Evolutionary conservation across 2,888 invertebrate genomes (phyloP).

Genomic region (Pemphredon lugubris): DNA sequence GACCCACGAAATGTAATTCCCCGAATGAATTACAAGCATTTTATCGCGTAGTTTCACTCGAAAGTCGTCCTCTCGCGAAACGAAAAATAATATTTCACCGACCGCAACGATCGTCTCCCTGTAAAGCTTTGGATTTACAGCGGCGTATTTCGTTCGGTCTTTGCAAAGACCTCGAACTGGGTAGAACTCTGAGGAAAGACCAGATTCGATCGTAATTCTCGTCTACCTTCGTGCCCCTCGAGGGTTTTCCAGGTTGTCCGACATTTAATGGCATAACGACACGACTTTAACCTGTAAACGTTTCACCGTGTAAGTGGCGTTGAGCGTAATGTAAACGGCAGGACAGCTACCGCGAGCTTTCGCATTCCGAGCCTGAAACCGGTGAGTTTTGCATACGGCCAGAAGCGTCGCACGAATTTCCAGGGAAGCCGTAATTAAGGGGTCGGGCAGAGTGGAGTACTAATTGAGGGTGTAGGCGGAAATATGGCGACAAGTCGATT

Average conservation of each 20-base stretch:
- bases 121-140: constrained; percentile 47
- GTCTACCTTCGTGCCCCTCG: not conserved
- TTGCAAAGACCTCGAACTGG: constrained; percentile 14
- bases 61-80: not conserved
- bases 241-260: constrained; percentile 17
- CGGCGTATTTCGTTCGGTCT: constrained; percentile 42
- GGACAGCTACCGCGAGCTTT: constrained; percentile 16
- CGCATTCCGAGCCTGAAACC: not conserved
- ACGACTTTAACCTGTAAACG: constrained; percentile 51
- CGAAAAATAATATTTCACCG: constrained; percentile 25
- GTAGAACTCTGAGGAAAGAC: constrained; percentile 18
- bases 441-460: too few species aligned
- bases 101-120: constrained; percentile 5
- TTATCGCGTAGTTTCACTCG: too few species aligned
- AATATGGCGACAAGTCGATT: too few species aligned
- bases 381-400: not conserved
- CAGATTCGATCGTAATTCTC: constrained; percentile 46
- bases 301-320: constrained; percentile 25
- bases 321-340: constrained; percentile 45
- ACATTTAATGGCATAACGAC: constrained; percentile 55
- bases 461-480: too few species aligned
- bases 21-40: too few species aligned
- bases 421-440: too few species aligned
- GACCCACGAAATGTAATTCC: too few species aligned
- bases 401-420: constrained; percentile 11